These are phyloP conservation scores for Drosophila cognata DNA, from an alignment of 2,888 invertebrate species.

Conservation along the genomic window DNA sequence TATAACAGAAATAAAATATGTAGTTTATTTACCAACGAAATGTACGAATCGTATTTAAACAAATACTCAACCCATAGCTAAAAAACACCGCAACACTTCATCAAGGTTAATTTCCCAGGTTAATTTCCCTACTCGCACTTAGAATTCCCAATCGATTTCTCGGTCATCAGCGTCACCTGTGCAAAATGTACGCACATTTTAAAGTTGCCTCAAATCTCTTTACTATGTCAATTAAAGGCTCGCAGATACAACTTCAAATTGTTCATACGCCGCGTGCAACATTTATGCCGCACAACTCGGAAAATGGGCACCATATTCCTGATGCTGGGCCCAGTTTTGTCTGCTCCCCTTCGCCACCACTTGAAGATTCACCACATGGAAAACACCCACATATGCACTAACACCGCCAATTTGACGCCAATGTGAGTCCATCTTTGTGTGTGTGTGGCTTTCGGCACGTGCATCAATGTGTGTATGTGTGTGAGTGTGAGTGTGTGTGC, in stretches of 20 bases:
- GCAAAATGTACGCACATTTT: constrained; percentile 30
- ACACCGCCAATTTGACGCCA: constrained; percentile 79
- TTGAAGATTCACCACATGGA: constrained; percentile 54
- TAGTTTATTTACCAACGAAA: background rate
- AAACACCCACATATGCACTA: constrained; percentile 78
- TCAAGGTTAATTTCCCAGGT: background rate
- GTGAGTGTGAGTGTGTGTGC: constrained; percentile 6
- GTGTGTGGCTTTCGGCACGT: constrained; percentile 33
- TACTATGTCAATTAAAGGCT: constrained; percentile 73
- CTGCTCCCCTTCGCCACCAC: constrained; percentile 20
- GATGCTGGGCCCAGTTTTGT: constrained; percentile 2
- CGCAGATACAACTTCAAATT: constrained; percentile 64
- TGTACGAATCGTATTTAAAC: background rate
- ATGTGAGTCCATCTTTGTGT: constrained; percentile 25
- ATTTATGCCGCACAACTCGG: constrained; percentile 45
- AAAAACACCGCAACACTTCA: background rate
- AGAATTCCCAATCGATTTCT: constrained; percentile 32
- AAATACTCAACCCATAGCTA: background rate
- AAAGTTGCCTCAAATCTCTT: constrained; percentile 49
- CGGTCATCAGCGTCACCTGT: constrained; percentile 3
- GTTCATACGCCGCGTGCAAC: constrained; percentile 64
- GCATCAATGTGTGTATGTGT: constrained; percentile 32
- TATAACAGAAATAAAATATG: background rate
- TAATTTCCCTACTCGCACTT: background rate
- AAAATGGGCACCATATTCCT: constrained; percentile 20